Base-by-base conservation (phyloP, 2,888 invertebrate genomes). In the Homarus gammarus region DNA sequence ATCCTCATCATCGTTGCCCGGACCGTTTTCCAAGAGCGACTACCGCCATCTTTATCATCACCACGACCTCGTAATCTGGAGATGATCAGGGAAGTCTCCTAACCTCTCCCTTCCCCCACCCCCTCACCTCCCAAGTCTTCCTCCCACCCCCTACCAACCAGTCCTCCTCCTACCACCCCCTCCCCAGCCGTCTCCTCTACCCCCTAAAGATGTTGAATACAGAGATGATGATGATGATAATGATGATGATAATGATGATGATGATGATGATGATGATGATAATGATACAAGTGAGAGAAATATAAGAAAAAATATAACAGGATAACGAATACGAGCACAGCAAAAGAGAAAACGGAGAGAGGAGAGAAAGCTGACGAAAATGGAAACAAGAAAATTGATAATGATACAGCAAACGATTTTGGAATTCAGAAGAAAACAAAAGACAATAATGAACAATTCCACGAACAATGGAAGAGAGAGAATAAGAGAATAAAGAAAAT, bases 121-220 rank as follows among this genome's bases (percentile, higher is more conserved):
- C 15, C 81, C 79, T 22, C 22, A 18, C 79, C 38, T 31, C 81
- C 64, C 64, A 36, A 82, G 56, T 79, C 51, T 36, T 36, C 6
- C 64, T 10, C 64, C 64, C 3, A 33, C 72, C 18, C 18, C 12
- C 72, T 72, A 10, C n/a, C n/a, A n/a, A 22, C 1, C 12, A 10
- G 33, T 31, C 56, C 38, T 27, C 8, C 15, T 36, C 6, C 64
- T 10, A 64, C 64, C 3, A 33, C 72, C 18, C 18, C 12, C 72
- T 72, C 79, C 18, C 33, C 31, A 36, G 22, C 8, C 36, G 51
- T 18, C 18, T 18, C n/a, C 27, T 70, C 18, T n/a, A 56, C n/a
- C 79, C 79, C 36, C 79, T n/a, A n/a, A n/a, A n/a, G n/a, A n/a
- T n/a, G n/a, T n/a, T n/a, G n/a, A n/a, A n/a, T n/a, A n/a, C n/a